Base-by-base conservation (phyloP, 1,140 invertebrate genomes). In the Monomorium pharaonis region DNA sequence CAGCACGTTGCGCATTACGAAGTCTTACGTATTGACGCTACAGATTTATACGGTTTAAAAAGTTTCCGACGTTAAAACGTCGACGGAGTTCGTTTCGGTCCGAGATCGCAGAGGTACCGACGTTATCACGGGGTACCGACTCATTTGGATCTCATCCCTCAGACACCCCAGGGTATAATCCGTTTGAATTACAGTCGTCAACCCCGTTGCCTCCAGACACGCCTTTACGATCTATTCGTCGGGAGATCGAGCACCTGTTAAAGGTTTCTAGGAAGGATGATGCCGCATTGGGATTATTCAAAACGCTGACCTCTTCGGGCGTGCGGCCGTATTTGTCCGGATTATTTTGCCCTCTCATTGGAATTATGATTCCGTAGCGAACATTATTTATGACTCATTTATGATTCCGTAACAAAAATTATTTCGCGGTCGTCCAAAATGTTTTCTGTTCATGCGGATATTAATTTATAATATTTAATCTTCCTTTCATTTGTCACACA, bases 151-250 rank as follows among this genome's bases (percentile, higher is more conserved):
- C 88, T 90, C 85, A 87, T 89, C 86, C 85, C 80, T 89, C 83
- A 81, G 77, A 75, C 85, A 86, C 88, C 89, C 84, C 51, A 47
- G 90, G 91, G 92, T 92, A 92, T 92, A 92, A 93, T 93, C 91
- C 91, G 90, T 93, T 93, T 93, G 90, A 92, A 93, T 93, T 93
- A 93, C 88, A 91, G 86, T 92, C 90, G 91, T 92, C 92, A 92
- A 91, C 84, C 80, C 74, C 42, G 33, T 37, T 60, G 65, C 65
- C 63, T 60, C 30, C 37, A 30, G 81, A 80, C 87, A 84, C 86
- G 81, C 86, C 83, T 92, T 88, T 88, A 87, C 89, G 85, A 90
- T 86, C 84, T 70, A 72, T 85, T 90, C 86, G 80, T 88, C 78
- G 88, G 58, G 86, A 92, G 92, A 93, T 93, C 86, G 91, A 92